Evolutionary conservation across 2,797 vertebrate genomes (phyloP).

Genomic region (Acomys russatus): DNA sequence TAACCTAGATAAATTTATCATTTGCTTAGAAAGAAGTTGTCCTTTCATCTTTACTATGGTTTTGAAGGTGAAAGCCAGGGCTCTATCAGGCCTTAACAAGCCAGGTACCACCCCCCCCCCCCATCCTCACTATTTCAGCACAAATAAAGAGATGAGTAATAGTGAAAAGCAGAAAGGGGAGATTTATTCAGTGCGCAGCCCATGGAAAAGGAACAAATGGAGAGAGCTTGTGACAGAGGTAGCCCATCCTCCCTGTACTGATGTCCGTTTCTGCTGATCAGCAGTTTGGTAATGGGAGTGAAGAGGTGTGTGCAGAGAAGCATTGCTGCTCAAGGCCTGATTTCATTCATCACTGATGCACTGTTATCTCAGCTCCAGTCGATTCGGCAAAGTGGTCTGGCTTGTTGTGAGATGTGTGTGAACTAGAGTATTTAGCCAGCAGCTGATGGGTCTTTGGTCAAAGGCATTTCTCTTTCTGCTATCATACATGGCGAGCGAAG

Average conservation of each 20-base stretch:
- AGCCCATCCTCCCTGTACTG: neutral
- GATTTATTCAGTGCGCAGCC: neutral
- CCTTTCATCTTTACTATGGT: neutral
- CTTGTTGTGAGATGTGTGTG: neutral
- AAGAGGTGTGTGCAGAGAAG: neutral
- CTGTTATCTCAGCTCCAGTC: neutral
- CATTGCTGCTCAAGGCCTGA: neutral
- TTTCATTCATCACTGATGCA: neutral
- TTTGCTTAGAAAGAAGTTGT: slow-evolving; percentile 43
- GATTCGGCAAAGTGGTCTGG: neutral
- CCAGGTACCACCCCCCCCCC: neutral
- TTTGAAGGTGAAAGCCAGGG: neutral
- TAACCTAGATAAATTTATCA: neutral
- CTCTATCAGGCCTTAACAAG: neutral
- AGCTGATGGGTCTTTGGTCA: neutral
- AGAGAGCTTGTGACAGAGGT: neutral
- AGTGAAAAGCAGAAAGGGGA: neutral
- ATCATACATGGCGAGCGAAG: neutral
- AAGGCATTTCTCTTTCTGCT: neutral
- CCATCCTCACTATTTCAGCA: neutral
- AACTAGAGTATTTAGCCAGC: neutral
- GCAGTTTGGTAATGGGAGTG: neutral
- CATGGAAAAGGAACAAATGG: neutral
- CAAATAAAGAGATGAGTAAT: neutral
- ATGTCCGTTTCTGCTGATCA: neutral